Conservation (phyloP, 1,140 invertebrate species). For the Luehdorfia chinensis region DNA sequence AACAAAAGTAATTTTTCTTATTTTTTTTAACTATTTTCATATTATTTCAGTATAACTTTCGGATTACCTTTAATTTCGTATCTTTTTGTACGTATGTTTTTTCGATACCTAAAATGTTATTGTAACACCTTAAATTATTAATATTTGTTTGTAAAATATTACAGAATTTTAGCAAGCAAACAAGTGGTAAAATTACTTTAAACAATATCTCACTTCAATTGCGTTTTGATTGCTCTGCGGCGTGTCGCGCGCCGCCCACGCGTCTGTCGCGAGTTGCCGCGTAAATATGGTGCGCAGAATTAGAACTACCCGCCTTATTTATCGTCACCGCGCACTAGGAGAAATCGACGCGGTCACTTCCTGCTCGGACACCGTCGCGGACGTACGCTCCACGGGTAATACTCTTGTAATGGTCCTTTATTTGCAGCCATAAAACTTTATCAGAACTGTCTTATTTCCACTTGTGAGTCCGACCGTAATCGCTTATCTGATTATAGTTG, state of each 20-base stretch:
- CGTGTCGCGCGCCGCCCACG: slow-evolving; percentile 44
- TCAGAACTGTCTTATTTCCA: slow-evolving; percentile 20
- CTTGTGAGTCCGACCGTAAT: slow-evolving; percentile 23
- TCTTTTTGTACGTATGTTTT: background rate
- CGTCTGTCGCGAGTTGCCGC: slow-evolving; percentile 34
- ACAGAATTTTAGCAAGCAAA: too few relatives aligned
- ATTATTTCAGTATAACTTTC: background rate
- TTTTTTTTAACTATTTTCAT: background rate
- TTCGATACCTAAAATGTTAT: background rate
- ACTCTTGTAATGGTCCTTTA: slow-evolving; percentile 46
- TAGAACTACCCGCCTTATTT: slow-evolving; percentile 66
- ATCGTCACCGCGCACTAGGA: slow-evolving; percentile 40
- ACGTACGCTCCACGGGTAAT: slow-evolving; percentile 31
- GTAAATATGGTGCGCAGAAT: slow-evolving; percentile 65
- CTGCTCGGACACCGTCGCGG: slow-evolving; percentile 44
- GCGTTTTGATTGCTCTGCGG: slow-evolving; percentile 43
- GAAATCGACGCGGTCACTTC: slow-evolving; percentile 62
- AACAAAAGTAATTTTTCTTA: too few relatives aligned
- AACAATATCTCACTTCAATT: slow-evolving; percentile 41
- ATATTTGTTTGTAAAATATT: too few relatives aligned
- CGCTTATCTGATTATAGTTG: slow-evolving; percentile 26
- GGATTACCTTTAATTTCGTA: background rate
- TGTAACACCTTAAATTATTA: too few relatives aligned
- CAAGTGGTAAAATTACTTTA: slow-evolving; percentile 35
- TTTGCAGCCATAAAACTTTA: slow-evolving; percentile 51